Base-by-base conservation (phyloP, 2,113 vertebrate species). In the Spea bombifrons region DNA sequence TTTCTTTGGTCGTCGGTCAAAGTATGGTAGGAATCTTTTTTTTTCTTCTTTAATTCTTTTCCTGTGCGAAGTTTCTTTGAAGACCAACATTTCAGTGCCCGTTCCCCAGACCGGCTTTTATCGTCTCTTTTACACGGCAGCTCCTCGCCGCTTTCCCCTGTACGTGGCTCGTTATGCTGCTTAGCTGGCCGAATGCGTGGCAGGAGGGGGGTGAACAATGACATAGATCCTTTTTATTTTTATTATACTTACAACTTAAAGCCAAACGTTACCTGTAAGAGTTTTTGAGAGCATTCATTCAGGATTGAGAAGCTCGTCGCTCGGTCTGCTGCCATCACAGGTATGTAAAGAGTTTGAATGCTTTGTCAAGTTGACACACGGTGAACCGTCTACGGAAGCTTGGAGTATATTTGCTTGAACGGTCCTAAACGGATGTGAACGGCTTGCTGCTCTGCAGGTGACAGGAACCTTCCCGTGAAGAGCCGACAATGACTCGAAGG, bases 391-490 rank as follows among this genome's bases (percentile, higher is more conserved):
- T 30, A 30, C 30, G 30, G 30, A 30, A 30, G 30, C 30, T 30
- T 2, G 30, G 30, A 2, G 30, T 30, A 30, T 30, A 30, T 30
- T 30, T 30, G 30, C 2, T 1, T 2, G 30, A 30, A 2, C 30
- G 30, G 30, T 30, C 30, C 30, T 30, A 1, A 2, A 1, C 30
- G 30, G 30, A 30, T 30, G 30, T 2, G 30, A 30, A 30, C 30
- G 1, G 30, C 30, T 30, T 30, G 30, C 30, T 2, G 30, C 86
- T 66, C 70, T 12, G 73, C 78, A 99, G 97, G 97, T 99, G 83
- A 99, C 96, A 97, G 15, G 96, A 97, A 53, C 95, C 94, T 77
- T 89, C 93, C 10, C 93, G 94, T 1, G 96, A 97, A 76, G 93
- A 96, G 61, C 81, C 81, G 92, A 94, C 45, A 89, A 91, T 73